Conservation (phyloP, 2,797 vertebrate genomes). For the Pipistrellus nathusii region DNA sequence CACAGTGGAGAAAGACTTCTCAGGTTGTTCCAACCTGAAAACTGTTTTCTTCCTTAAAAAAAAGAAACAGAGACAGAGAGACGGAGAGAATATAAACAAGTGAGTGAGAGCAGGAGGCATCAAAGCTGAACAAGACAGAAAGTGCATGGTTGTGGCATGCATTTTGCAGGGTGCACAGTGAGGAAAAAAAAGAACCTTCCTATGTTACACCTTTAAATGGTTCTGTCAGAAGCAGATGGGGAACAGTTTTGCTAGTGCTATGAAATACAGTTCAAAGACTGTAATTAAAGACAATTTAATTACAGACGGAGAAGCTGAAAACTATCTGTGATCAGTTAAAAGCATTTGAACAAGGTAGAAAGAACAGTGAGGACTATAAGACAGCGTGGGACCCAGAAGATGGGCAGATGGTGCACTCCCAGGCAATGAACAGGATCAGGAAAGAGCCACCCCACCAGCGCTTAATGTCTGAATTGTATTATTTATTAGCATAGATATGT, state of each 20-base stretch:
- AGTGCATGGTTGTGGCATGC: neutral
- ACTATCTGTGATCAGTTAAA: neutral
- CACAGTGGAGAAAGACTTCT: neutral
- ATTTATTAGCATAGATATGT: neutral
- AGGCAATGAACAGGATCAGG: neutral
- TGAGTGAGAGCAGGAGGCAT: neutral
- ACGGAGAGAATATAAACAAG: neutral
- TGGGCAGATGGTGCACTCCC: too few species aligned
- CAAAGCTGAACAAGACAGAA: neutral
- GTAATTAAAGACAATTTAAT: neutral
- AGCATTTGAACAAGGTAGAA: neutral
- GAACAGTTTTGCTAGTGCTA: neutral
- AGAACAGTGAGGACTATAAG: neutral
- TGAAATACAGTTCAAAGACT: neutral
- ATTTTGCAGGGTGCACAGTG: too few species aligned
- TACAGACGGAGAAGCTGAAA: constrained; percentile 16
- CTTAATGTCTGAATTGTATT: neutral
- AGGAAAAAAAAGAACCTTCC: neutral
- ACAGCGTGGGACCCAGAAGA: neutral
- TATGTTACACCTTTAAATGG: neutral
- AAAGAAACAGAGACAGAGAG: neutral
- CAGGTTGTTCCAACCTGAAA: neutral
- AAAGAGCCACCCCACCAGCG: neutral
- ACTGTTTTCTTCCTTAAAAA: neutral
- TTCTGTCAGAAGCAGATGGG: neutral